phyloP scores from a whole-genome alignment of 2,888 invertebrate genomes.

The Lycophotia porphyrea region DNA sequence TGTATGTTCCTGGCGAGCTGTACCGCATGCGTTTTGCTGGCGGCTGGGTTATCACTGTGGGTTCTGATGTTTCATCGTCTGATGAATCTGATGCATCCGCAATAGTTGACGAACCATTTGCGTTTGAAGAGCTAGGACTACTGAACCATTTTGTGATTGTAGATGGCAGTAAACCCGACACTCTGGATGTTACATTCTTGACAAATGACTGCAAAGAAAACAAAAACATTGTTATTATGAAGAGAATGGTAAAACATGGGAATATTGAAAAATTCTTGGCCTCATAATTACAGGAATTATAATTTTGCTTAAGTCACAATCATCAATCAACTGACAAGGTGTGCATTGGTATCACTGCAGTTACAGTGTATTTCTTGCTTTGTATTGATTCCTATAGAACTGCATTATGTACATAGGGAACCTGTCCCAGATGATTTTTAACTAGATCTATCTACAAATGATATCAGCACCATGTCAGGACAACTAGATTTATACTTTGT shows the following conservation, averaged over 20 bases:
- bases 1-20: conserved; percentile 68
- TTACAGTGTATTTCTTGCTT: not conserved
- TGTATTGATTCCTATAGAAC: too few relatives aligned
- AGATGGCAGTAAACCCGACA: conserved; percentile 91
- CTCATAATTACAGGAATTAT: not conserved
- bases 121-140: conserved; percentile 76
- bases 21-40: conserved; percentile 85
- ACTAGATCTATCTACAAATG: too few relatives aligned
- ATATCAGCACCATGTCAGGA: too few relatives aligned
- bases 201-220: conserved; percentile 92
- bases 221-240: conserved; percentile 10
- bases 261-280: conserved; percentile 1
- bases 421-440: too few relatives aligned
- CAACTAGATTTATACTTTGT: too few relatives aligned
- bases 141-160: conserved; percentile 90
- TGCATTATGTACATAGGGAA: too few relatives aligned
- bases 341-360: not conserved
- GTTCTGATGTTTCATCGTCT: conserved; percentile 80
- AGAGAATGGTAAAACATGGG: not conserved
- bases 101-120: conserved; percentile 82
- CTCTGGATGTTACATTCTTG: conserved; percentile 91
- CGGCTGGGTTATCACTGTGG: conserved; percentile 78
- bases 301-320: not conserved
- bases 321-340: not conserved
- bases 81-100: conserved; percentile 83